Conservation (phyloP, 2,113 vertebrate species). For the Pelecanus crispus region DNA sequence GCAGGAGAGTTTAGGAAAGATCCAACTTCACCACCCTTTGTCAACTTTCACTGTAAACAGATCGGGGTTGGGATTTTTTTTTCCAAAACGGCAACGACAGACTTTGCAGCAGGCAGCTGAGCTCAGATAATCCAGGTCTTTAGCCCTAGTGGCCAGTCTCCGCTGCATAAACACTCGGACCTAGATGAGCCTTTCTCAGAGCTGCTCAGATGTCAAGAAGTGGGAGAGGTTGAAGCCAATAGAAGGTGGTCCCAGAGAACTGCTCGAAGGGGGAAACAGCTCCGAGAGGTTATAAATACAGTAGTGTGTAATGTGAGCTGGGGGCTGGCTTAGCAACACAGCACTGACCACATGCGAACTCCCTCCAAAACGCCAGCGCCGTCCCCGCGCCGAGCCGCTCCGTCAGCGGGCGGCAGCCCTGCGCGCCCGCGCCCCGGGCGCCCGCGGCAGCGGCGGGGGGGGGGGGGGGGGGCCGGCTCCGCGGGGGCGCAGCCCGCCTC, state of each 20-base stretch:
- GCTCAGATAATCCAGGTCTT: constrained; percentile 81
- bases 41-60: constrained; percentile 71
- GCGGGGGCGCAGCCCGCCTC: neutral
- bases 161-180: constrained; percentile 76
- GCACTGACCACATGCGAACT: constrained; percentile 91
- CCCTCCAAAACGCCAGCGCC: constrained; percentile 78
- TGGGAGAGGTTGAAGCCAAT: constrained; percentile 78
- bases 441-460: neutral
- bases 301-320: constrained; percentile 95
- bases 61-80: constrained; percentile 33
- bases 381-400: constrained; percentile 35
- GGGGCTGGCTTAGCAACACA: constrained; percentile 92
- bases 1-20: constrained; percentile 64
- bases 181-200: constrained; percentile 76
- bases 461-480: too few relatives aligned
- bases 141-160: constrained; percentile 78
- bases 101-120: constrained; percentile 39
- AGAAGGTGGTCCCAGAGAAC: constrained; percentile 89
- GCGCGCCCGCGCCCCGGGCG: neutral
- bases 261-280: constrained; percentile 84
- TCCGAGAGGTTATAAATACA: constrained; percentile 96
- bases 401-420: constrained; percentile 41
- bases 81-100: constrained; percentile 58
- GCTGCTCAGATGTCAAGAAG: constrained; percentile 85
- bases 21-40: constrained; percentile 68